Evolutionary conservation across 37 sponge, comb jelly and placozoan genomes (phyloP), one percentile per base, ranked within the genome.

Genomic region (Ianthella basta): DNA sequence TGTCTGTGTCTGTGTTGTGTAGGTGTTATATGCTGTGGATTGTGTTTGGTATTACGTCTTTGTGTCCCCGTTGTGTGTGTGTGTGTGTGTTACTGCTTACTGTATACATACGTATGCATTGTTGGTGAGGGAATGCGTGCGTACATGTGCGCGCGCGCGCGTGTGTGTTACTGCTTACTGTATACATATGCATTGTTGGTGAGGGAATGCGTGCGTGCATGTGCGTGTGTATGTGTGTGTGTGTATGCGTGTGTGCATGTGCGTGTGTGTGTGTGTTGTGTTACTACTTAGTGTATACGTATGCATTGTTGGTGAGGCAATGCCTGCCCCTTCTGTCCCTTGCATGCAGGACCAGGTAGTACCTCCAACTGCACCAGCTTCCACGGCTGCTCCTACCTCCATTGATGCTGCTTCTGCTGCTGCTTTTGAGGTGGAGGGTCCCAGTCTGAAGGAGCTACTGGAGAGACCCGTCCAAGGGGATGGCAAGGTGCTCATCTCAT

Each of bases 201-300:
- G n/a, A n/a, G n/a, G n/a, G n/a, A n/a, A n/a, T n/a, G n/a, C n/a
- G n/a, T n/a, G n/a, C n/a, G 50, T 82, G 35, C 15, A 14, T 4
- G 38, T 29, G 35, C 65, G 2, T 60, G 32, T 60, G 35, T 18
- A 35, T 60, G 38, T 14, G 35, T 60, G 64, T 59, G 10, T 70
- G 75, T 73, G 60, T 70, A 57, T 84, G 87, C 80, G 81, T 86
- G 87, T 70, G 72, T 67, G 82, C 54, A 78, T 75, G 86, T 74
- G 86, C 54, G 85, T 72, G 74, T 84, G 85, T 82, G 83, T 61
- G 66, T 82, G 66, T 61, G 66, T n/a, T 80, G 81, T 86, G 87
- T 70, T 70, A 55, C 73, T 56, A 78, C 59, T 78, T 74, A 79
- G 8, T 59, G 60, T 27, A 24, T 59, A 23, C 41, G 60, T 39